Percentiles rank a stretch among this genome's conserved stretches.
Conservation (phyloP, 2,113 vertebrate genomes). For the Rutilus rutilus region DNA sequence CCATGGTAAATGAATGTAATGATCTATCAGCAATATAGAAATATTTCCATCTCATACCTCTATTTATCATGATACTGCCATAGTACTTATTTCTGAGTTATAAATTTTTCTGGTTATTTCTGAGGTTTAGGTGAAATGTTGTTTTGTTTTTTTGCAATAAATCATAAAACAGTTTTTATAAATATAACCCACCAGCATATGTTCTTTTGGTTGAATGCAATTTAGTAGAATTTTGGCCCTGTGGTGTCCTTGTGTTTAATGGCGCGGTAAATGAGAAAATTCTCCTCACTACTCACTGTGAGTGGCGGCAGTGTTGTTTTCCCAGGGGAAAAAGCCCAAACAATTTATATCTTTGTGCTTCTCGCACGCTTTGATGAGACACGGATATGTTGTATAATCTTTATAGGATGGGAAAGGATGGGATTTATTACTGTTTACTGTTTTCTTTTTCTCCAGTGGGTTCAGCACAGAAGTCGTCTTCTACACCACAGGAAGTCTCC, state of each 20-base stretch:
- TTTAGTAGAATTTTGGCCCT: constrained; percentile 5
- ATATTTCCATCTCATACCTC: not conserved
- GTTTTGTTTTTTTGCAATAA: not conserved
- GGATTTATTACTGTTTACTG: constrained; percentile 16
- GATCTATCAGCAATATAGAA: not conserved
- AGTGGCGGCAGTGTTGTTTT: not conserved
- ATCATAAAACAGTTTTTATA: not conserved
- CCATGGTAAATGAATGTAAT: not conserved
- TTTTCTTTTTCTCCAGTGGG: constrained; percentile 73
- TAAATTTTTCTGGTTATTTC: not conserved
- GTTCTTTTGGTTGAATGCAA: not conserved
- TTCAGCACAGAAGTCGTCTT: constrained; percentile 94
- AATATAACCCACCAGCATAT: not conserved
- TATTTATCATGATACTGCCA: not conserved
- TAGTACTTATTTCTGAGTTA: too few relatives aligned
- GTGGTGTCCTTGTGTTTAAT: not conserved
- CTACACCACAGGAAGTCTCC: constrained; percentile 91
- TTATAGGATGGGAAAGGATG: not conserved
- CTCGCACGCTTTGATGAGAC: not conserved
- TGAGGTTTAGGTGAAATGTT: not conserved
- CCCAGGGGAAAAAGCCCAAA: not conserved
- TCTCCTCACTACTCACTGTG: not conserved
- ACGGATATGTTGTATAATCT: not conserved
- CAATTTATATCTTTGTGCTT: not conserved
- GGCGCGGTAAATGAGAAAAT: constrained; percentile 14